These are phyloP conservation scores for Anarsia innoxiella DNA, from an alignment of 2,888 invertebrate species.

Conservation along the genomic window DNA sequence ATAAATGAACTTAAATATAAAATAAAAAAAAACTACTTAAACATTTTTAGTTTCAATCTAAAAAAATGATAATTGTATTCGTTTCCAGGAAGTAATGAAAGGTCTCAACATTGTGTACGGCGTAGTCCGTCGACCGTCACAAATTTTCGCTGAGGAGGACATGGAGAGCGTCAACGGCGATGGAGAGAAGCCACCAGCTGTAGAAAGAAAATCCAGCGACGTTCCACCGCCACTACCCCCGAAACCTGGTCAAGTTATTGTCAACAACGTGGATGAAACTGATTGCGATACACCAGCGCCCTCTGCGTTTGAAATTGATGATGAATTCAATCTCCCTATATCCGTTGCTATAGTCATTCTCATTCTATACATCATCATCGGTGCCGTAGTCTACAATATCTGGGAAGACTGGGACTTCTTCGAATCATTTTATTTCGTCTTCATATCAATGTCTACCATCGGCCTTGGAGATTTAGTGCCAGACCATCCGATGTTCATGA, in stretches of 20 bases:
- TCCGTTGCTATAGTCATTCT: constrained; percentile 90
- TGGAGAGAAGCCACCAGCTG: constrained; percentile 30
- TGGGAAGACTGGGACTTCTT: constrained; percentile 94
- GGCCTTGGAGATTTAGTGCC: constrained; percentile 97
- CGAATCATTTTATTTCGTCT: constrained; percentile 97
- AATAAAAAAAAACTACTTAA: no score
- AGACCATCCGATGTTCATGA: constrained; percentile 90
- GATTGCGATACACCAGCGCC: constrained; percentile 86
- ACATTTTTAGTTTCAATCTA: no score
- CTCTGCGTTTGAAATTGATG: constrained; percentile 87
- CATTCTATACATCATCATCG: constrained; percentile 89
- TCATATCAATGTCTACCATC: constrained; percentile 97
- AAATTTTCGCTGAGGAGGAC: constrained; percentile 75
- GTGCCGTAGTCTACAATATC: constrained; percentile 85
- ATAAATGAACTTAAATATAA: no score
- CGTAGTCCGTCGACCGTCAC: constrained; percentile 83
- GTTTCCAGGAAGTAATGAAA: constrained; percentile 85
- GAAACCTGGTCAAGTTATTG: constrained; percentile 43
- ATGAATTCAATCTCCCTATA: constrained; percentile 96
- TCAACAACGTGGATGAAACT: constrained; percentile 57
- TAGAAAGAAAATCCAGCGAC: constrained; percentile 51
- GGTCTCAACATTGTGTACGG: constrained; percentile 88
- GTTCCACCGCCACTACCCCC: constrained; percentile 62
- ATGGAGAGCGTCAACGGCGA: constrained; percentile 31
- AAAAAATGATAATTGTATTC: no score